Percentiles rank a stretch among this genome's conserved stretches.
These are phyloP conservation scores for Myotis pilosus DNA, from an alignment of 2,797 vertebrate genomes.

Conservation along the genomic window DNA sequence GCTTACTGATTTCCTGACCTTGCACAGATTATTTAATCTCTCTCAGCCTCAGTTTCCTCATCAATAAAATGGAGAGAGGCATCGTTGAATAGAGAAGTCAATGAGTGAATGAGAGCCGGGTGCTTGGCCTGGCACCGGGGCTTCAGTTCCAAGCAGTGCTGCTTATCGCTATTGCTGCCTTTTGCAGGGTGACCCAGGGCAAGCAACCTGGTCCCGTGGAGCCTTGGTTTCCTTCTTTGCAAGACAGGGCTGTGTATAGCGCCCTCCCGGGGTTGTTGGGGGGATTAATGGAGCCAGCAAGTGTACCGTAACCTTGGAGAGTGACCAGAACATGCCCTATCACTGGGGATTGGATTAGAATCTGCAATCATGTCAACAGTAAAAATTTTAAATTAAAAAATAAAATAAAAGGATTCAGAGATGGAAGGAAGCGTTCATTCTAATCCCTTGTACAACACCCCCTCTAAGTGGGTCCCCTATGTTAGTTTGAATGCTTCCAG, in stretches of 20 bases:
- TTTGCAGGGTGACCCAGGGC: not conserved
- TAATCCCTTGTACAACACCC: not conserved
- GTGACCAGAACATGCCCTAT: not conserved
- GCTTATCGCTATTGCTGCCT: accelerated
- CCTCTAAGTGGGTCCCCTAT: not conserved
- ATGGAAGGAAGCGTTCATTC: not conserved
- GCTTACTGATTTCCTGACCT: not conserved
- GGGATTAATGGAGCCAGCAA: not conserved
- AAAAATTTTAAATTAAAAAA: too few species aligned
- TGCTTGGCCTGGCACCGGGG: not conserved
- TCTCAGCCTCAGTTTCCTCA: not conserved
- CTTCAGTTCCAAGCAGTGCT: not conserved
- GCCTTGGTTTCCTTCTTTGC: not conserved
- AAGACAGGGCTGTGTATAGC: not conserved
- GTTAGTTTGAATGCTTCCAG: conserved; percentile 16
- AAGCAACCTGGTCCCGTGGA: not conserved
- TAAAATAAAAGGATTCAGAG: not conserved
- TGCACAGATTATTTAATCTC: not conserved
- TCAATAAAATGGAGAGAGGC: not conserved
- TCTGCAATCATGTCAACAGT: too few species aligned
- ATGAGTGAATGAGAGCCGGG: not conserved
- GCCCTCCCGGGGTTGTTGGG: not conserved
- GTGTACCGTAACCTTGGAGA: not conserved
- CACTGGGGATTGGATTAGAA: not conserved
- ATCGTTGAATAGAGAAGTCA: not conserved